Base-by-base conservation (phyloP, 1,140 invertebrate genomes). In the Stenopsyche tienmushanensis region DNA sequence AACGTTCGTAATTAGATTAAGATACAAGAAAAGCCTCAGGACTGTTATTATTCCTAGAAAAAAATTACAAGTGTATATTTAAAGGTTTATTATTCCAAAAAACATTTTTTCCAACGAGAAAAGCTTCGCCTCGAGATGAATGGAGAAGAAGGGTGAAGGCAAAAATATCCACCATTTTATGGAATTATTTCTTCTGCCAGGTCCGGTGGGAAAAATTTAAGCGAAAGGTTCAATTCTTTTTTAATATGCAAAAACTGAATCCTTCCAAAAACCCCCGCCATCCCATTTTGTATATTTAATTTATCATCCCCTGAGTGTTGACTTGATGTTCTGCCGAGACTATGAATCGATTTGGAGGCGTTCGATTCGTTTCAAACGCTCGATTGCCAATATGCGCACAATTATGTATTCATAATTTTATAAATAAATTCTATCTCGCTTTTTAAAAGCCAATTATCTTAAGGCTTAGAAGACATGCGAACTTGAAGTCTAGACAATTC, bases 1-100 rank as follows among this genome's bases (percentile, higher is more conserved):
- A 50, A 50, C 47, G 21, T 50, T 20, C n/a, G 10, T 50, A 20
- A 50, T 50, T 50, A 50, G 21, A 50, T 50, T 50, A 21, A 50
- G 15, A 10, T 50, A 50, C 15, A n/a, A 50, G 18, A 50, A 20
- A 18, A 5, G 47, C 47, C 47, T 9, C 15, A 23, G 21, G 47
- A 20, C 18, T 50, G 29, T 34, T 34, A 7, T 13, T 34, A 13
- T 13, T 50, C 18, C 47, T 15, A 18, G 47, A 50, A 50, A 50
- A 50, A 5, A 21, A 21, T 44, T 5, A 21, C 47, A 50, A 50
- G 47, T 21, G 18, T 50, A 50, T 50, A 34, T 50, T 50, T 5
- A 21, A 50, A 21, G 47, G 47, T 50, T 5, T 50, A 50, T 50
- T 50, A 20, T 21, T 21, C 13, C 17, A 20, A 50, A 50, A 5